Evolutionary conservation across 2,113 vertebrate genomes (phyloP).

Genomic region (Pyxicephalus adspersus): DNA sequence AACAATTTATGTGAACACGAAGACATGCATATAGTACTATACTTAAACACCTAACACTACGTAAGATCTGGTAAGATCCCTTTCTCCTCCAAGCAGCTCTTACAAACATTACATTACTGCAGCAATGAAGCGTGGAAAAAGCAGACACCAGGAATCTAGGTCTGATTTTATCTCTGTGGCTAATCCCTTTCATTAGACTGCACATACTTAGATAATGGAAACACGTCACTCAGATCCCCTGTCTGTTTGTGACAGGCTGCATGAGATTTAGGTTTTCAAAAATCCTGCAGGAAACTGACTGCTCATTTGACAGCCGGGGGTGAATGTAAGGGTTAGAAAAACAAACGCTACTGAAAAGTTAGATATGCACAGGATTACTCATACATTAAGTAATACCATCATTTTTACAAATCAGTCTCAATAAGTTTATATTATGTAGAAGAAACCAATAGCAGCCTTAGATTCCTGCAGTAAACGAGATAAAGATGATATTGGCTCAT

Average conservation of each 20-base stretch:
- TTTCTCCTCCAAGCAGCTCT: constrained; percentile 61
- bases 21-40: not conserved
- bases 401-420: too few relatives aligned
- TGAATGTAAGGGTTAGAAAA: constrained; percentile 39
- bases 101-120: constrained; percentile 52
- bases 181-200: constrained; percentile 55
- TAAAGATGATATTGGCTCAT: too few relatives aligned
- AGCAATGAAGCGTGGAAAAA: constrained; percentile 45
- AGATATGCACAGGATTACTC: not conserved
- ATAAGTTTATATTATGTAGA: too few relatives aligned
- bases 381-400: too few relatives aligned
- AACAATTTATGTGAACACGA: not conserved
- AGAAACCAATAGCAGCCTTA: too few relatives aligned
- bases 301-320: constrained; percentile 10
- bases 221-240: not conserved
- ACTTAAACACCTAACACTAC: not conserved
- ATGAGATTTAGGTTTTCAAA: constrained; percentile 27
- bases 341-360: constrained; percentile 40
- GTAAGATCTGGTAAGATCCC: constrained; percentile 26
- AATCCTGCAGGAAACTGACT: constrained; percentile 39
- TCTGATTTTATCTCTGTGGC: constrained; percentile 48
- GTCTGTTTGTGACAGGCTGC: constrained; percentile 32
- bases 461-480: too few relatives aligned
- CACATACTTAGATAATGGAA: constrained; percentile 19
- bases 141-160: constrained; percentile 30